A percentile compares a stretch with the other conserved stretches of the same genome.
Evolutionary conservation across 2,113 vertebrate species (phyloP).

Genomic region (Coracopsis vasa): DNA sequence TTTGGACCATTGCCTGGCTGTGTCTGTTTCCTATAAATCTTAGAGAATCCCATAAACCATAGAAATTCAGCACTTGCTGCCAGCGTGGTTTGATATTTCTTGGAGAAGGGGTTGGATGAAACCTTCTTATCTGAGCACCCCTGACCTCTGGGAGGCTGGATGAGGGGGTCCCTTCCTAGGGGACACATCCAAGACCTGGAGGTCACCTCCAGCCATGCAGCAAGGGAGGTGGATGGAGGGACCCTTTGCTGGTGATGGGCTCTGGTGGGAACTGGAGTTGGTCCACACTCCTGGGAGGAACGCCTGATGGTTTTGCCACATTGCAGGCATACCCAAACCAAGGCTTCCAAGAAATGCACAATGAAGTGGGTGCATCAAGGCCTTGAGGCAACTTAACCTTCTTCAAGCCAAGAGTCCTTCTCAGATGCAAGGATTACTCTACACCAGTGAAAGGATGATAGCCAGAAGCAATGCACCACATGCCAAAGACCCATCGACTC

Average conservation of each 20-base stretch:
- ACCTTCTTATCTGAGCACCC: not conserved
- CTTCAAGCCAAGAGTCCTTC: not conserved
- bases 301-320: not conserved
- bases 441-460: not conserved
- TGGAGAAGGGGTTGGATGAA: not conserved
- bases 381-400: not conserved
- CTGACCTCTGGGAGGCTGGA: fast-evolving
- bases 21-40: not conserved
- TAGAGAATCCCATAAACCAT: not conserved
- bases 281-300: not conserved
- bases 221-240: not conserved
- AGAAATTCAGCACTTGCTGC: not conserved
- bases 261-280: not conserved
- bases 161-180: fast-evolving
- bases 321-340: not conserved
- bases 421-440: not conserved
- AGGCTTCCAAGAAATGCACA: fast-evolving
- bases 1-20: not conserved
- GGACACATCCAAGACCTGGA: not conserved
- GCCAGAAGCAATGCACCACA: fast-evolving
- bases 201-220: fast-evolving
- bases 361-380: not conserved
- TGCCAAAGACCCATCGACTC: not conserved
- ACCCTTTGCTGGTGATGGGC: too few relatives aligned
- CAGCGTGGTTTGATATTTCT: not conserved